A percentile compares a stretch with the other conserved stretches of the same genome.
phyloP scores from a whole-genome alignment of 2,797 vertebrate genomes.

The Sciaenops ocellatus region DNA sequence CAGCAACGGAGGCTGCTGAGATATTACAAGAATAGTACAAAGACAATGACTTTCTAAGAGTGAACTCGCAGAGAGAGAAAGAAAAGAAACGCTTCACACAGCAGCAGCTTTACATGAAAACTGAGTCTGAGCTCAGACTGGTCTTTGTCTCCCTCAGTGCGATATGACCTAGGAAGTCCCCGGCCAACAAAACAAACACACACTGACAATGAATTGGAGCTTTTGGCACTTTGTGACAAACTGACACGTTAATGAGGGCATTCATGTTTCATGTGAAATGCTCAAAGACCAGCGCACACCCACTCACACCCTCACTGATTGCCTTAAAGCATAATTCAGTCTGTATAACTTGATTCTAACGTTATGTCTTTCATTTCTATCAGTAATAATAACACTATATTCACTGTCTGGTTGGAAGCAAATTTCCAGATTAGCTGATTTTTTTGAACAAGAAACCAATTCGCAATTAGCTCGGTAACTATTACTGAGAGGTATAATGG shows the following conservation, averaged over 20 bases:
- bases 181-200: constrained; percentile 12
- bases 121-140: neutral
- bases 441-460: no score
- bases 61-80: neutral
- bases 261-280: constrained; percentile 24
- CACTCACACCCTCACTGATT: constrained; percentile 24
- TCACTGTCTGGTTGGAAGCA: neutral
- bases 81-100: neutral
- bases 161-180: constrained; percentile 9
- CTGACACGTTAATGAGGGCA: constrained; percentile 52
- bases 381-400: neutral
- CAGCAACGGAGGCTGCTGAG: constrained; percentile 3
- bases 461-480: neutral
- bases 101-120: constrained; percentile 10
- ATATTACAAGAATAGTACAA: constrained; percentile 11
- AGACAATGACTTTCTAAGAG: constrained; percentile 1
- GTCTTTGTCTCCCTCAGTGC: neutral
- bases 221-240: constrained; percentile 25
- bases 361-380: neutral
- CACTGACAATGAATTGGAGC: constrained; percentile 7
- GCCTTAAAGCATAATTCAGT: neutral
- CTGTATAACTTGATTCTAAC: neutral
- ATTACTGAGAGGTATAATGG: neutral
- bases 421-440: neutral
- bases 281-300: constrained; percentile 15